Conservation (phyloP, 2,113 vertebrate genomes). For the Bothrops jararaca region DNA sequence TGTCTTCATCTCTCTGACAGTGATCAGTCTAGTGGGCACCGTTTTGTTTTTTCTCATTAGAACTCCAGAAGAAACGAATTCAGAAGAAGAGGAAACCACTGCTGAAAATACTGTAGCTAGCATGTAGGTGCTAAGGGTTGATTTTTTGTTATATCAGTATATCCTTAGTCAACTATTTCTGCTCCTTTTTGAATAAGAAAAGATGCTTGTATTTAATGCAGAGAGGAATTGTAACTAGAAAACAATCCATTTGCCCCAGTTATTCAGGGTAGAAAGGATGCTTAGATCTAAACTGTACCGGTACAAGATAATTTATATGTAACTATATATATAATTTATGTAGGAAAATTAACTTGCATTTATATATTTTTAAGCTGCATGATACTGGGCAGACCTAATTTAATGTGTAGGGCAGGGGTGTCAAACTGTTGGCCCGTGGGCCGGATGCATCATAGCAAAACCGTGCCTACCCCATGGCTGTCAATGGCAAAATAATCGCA, state of each 20-base stretch:
- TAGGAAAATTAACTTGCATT: background rate
- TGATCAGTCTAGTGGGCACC: slow-evolving; percentile 93
- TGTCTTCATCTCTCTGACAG: slow-evolving; percentile 92
- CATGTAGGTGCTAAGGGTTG: slow-evolving; percentile 61
- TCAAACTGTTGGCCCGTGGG: no score
- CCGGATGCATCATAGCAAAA: no score
- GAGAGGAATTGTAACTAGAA: background rate
- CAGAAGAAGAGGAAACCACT: slow-evolving; percentile 65
- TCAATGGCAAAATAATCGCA: no score
- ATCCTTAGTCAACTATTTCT: background rate
- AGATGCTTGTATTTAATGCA: background rate
- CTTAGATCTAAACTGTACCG: background rate
- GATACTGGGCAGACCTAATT: background rate
- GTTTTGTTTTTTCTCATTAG: slow-evolving; percentile 96
- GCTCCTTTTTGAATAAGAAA: background rate
- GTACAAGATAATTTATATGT: background rate
- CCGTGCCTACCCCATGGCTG: no score
- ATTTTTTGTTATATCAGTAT: accelerated
- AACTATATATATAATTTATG: background rate
- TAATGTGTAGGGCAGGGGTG: background rate
- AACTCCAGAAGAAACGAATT: slow-evolving; percentile 71
- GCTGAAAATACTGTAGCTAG: slow-evolving; percentile 61
- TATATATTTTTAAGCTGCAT: background rate
- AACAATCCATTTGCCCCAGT: background rate
- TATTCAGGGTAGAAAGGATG: background rate